phyloP scores from a whole-genome alignment of 2,888 invertebrate species.

The Andrena dorsata region DNA sequence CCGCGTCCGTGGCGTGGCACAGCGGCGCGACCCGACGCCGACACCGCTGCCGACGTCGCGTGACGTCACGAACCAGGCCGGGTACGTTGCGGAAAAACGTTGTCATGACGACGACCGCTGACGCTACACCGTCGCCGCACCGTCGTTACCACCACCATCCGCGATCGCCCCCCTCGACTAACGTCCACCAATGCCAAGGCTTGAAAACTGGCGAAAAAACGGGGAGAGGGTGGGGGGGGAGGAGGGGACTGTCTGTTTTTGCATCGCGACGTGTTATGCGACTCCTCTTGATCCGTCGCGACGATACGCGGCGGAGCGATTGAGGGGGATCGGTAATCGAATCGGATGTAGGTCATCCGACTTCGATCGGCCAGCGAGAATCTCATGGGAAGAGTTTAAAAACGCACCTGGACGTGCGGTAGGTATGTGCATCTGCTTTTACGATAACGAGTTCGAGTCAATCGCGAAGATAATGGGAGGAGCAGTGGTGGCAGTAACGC shows the following conservation, averaged over 20 bases:
- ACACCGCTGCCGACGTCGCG: conserved; percentile 75
- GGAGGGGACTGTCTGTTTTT: conserved; percentile 9
- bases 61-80: conserved; percentile 83
- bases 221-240: too few relatives aligned
- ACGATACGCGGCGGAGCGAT: conserved; percentile 6
- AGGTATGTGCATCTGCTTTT: too few relatives aligned
- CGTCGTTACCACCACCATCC: conserved; percentile 55
- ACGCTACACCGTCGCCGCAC: conserved; percentile 69
- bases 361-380: conserved; percentile 9
- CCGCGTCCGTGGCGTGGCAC: conserved; percentile 55
- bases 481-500: background rate
- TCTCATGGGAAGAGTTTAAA: too few relatives aligned
- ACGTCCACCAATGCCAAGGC: conserved; percentile 69
- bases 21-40: conserved; percentile 60
- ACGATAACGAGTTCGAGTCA: too few relatives aligned
- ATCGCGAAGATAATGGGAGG: too few relatives aligned
- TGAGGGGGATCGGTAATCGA: conserved; percentile 9
- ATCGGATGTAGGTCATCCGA: conserved; percentile 33
- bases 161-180: conserved; percentile 18
- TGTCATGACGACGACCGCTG: conserved; percentile 81
- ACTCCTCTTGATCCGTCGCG: background rate
- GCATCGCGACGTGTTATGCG: background rate
- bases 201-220: conserved; percentile 46
- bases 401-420: too few relatives aligned
- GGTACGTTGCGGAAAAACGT: conserved; percentile 84